Evolutionary conservation across 2,797 vertebrate genomes (phyloP), one percentile per base, ranked within the genome.

Genomic region (Ctenopoma kingsleyae): DNA sequence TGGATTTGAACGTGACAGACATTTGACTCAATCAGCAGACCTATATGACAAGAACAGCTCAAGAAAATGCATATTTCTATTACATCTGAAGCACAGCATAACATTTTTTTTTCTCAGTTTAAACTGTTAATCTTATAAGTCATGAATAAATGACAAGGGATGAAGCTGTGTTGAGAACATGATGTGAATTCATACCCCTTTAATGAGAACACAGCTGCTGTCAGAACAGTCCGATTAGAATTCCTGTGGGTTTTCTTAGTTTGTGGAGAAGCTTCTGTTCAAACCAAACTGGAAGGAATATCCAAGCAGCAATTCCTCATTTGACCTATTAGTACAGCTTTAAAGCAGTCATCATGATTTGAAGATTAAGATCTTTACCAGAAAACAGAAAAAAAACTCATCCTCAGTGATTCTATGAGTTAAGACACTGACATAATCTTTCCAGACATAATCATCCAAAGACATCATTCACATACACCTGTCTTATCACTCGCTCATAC

Each of bases 21-120:
- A 38, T 30, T 30, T 76, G 63, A 68, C 43, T 46, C 66, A 69
- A 76, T 80, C 56, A 73, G 70, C 51, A 67, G 57, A 67, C 36
- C 44, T 22, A 60, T 50, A 48, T 46, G 53, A 53, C 60, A n/a
- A 59, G 67, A 50, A 55, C 47, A 75, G 57, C 73, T 78, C 58
- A 50, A 60, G 40, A 64, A 54, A 52, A 49, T 30, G 0, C 15
- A 8, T 35, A 44, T 43, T 44, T 13, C 3, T 44, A 38, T 46
- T n/a, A 55, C 53, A 71, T 65, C 27, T 60, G 61, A 79, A 23
- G 47, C 20, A 25, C 46, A 51, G 75, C 36, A 67, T 12, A 77
- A 25, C 25, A 32, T 9, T 32, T 32, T 27, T 3, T 9, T 32
- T 8, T 3, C 27, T 9, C 17, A 35, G 11, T 66, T 55, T 23